Evolutionary conservation across 2,888 invertebrate genomes (phyloP).

Genomic region (Ennomos erosarius): DNA sequence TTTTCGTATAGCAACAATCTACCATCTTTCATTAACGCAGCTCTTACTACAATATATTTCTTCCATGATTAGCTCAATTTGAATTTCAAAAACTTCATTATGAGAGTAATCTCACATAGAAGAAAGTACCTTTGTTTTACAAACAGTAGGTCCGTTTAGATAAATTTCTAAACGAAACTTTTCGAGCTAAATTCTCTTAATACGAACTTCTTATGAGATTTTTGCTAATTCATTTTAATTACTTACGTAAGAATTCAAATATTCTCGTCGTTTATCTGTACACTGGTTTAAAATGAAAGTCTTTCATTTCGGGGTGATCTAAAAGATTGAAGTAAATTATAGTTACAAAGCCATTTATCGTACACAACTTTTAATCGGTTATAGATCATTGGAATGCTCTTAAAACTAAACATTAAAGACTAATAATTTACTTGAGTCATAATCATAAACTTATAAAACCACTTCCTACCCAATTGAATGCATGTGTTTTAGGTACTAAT

Average conservation of each 20-base stretch:
- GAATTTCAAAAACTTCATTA: conserved; percentile 36
- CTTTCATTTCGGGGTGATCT: too few species aligned
- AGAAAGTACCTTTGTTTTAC: conserved; percentile 57
- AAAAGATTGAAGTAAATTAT: too few species aligned
- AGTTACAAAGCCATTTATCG: too few species aligned
- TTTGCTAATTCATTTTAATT: conserved; percentile 32
- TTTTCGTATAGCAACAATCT: conserved; percentile 18
- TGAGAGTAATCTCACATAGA: conserved; percentile 53
- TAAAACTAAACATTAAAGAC: too few species aligned
- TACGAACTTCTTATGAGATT: conserved; percentile 42
- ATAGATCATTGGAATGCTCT: too few species aligned
- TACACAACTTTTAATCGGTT: too few species aligned
- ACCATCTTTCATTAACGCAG: conserved; percentile 20
- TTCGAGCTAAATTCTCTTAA: conserved; percentile 49
- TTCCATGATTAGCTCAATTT: conserved; percentile 31
- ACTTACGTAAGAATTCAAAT: conserved; percentile 27
- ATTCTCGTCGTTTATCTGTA: conserved; percentile 12
- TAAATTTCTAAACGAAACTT: conserved; percentile 49
- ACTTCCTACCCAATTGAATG: too few species aligned
- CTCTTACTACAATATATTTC: conserved; percentile 14
- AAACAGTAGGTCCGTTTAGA: conserved; percentile 37
- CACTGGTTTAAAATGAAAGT: conserved; percentile 1
- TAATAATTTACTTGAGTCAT: too few species aligned
- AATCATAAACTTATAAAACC: too few species aligned
- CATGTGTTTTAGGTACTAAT: too few species aligned